Conservation (phyloP, 2,113 vertebrate genomes). For the Zosterops japonicus region DNA sequence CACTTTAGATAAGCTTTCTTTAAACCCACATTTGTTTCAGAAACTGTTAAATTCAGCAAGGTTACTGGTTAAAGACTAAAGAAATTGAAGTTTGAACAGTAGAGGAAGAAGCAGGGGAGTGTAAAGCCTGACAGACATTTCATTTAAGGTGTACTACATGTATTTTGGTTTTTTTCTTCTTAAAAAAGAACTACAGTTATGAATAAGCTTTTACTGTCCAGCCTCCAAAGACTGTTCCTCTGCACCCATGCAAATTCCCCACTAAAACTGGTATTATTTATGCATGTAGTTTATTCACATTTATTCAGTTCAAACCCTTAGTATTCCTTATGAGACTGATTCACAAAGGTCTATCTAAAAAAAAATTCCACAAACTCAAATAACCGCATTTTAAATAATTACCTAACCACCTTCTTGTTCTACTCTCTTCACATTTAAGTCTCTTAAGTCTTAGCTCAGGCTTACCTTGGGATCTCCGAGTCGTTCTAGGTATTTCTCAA, state of each 20-base stretch:
- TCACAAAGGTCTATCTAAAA: not conserved
- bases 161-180: not conserved
- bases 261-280: not conserved
- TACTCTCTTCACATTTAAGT: not conserved
- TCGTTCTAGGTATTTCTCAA: slow-evolving; percentile 93
- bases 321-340: not conserved
- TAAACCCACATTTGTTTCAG: not conserved
- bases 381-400: not conserved
- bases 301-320: not conserved
- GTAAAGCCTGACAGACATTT: not conserved
- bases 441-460: not conserved
- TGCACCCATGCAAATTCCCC: not conserved
- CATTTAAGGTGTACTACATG: accelerated
- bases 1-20: not conserved
- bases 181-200: not conserved
- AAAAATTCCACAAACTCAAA: not conserved
- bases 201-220: not conserved
- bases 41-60: not conserved
- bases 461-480: slow-evolving; percentile 92
- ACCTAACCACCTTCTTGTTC: not conserved
- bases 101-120: not conserved
- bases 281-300: accelerated
- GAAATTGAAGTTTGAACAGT: not conserved
- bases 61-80: not conserved
- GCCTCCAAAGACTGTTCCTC: not conserved